Conservation (phyloP, 2,888 invertebrate genomes). For the Tromatobia lineatoria region DNA sequence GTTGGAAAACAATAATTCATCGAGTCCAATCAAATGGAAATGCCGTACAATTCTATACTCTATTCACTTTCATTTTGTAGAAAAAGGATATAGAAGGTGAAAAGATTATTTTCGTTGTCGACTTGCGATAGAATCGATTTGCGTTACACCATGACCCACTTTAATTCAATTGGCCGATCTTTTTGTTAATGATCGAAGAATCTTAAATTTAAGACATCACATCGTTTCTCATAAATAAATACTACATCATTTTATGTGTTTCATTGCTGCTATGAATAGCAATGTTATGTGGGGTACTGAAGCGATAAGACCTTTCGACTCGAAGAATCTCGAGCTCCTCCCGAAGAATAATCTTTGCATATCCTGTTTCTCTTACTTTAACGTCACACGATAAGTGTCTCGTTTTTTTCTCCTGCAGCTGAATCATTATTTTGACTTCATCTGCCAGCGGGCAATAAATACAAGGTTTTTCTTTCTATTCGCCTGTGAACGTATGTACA, state of each 20-base stretch:
- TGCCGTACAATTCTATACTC: too few species aligned
- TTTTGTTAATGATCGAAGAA: neutral
- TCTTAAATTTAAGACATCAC: neutral
- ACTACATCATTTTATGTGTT: neutral
- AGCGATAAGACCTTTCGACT: neutral
- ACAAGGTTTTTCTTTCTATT: neutral
- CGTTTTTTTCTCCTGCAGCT: neutral
- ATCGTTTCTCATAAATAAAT: neutral
- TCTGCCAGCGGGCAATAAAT: neutral
- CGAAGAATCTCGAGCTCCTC: neutral
- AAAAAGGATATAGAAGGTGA: too few species aligned
- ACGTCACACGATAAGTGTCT: neutral
- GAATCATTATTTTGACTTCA: neutral
- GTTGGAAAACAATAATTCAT: too few species aligned
- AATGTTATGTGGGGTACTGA: neutral
- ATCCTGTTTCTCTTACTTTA: conserved; percentile 4
- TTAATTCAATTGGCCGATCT: too few species aligned
- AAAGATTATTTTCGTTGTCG: too few species aligned
- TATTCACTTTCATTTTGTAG: too few species aligned
- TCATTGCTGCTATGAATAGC: neutral
- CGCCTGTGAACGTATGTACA: neutral
- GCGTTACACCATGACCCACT: too few species aligned
- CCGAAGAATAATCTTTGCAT: conserved; percentile 5
- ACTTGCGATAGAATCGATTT: too few species aligned
- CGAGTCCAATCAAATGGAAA: too few species aligned